phyloP scores from a whole-genome alignment of 2,797 vertebrate genomes.

The Hydrocynus forskahlii region DNA sequence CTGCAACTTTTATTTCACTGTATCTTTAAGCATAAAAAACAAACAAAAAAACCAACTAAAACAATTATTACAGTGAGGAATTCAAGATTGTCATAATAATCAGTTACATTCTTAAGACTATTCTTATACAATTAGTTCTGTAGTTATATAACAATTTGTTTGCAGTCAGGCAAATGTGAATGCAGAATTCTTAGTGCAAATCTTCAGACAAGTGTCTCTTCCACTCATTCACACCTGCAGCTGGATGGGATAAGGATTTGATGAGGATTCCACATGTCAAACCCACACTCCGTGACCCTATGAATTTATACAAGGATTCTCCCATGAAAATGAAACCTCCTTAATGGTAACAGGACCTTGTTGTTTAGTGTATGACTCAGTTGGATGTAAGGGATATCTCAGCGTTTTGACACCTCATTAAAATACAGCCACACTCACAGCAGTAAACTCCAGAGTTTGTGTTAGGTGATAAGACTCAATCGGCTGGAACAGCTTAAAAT shows the following conservation, averaged over 20 bases:
- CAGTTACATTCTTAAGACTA: not conserved
- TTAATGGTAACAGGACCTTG: conserved; percentile 52
- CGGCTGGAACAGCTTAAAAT: conserved; percentile 78
- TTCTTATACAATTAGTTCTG: not conserved
- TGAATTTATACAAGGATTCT: conserved; percentile 26
- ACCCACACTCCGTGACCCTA: conserved; percentile 16
- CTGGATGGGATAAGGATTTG: conserved; percentile 6
- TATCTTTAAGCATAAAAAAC: not conserved
- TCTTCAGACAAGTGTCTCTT: not conserved
- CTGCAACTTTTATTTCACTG: not conserved
- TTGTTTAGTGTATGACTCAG: conserved; percentile 62
- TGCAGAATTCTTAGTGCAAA: not conserved
- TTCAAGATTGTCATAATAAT: not conserved
- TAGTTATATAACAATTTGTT: not conserved
- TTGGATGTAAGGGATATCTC: conserved; percentile 75
- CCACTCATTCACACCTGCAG: conserved; percentile 9
- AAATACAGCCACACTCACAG: conserved; percentile 87
- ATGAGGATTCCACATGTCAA: conserved; percentile 33
- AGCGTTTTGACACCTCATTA: conserved; percentile 91
- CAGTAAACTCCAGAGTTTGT: conserved; percentile 87
- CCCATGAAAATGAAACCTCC: conserved; percentile 36
- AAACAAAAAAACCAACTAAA: too few species aligned
- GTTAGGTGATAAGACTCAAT: conserved; percentile 91
- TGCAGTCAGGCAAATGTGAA: too few species aligned
- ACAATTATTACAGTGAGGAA: too few species aligned